Percentiles rank a stretch among this genome's conserved stretches.
Evolutionary conservation across 37 sponge, comb jelly and placozoan species (phyloP).

Genomic region (Tethya wilhelma): DNA sequence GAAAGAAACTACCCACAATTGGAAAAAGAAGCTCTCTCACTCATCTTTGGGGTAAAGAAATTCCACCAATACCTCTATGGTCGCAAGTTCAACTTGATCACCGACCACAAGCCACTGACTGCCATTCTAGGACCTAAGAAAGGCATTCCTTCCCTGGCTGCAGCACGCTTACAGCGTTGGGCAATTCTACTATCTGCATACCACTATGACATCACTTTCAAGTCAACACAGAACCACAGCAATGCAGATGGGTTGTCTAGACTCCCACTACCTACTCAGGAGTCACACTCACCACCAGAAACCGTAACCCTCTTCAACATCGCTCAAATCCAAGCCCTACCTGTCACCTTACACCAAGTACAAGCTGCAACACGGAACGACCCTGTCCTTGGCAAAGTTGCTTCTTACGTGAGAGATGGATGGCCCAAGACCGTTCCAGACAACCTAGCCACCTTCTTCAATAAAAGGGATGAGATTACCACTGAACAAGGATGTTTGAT

Average conservation of each 20-base stretch:
- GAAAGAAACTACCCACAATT: slow-evolving; percentile 55
- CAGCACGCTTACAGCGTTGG: slow-evolving; percentile 42
- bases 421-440: not conserved
- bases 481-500: not conserved
- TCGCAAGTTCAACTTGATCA: slow-evolving; percentile 45
- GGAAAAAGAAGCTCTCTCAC: slow-evolving; percentile 24
- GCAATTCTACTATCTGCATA: slow-evolving; percentile 37
- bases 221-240: slow-evolving; percentile 12
- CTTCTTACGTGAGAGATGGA: not conserved
- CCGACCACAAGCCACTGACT: slow-evolving; percentile 47
- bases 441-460: not conserved
- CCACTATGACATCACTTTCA: slow-evolving; percentile 30
- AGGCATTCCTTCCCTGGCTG: slow-evolving; percentile 26
- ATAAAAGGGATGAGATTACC: not conserved
- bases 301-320: not conserved
- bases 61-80: slow-evolving; percentile 70
- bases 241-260: slow-evolving; percentile 61
- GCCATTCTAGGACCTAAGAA: slow-evolving; percentile 32
- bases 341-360: not conserved
- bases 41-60: slow-evolving; percentile 39
- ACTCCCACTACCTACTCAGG: slow-evolving; percentile 2
- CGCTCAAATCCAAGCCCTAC: not conserved
- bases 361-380: not conserved
- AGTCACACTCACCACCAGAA: not conserved
- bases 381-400: not conserved